Evolutionary conservation across 2,113 vertebrate species (phyloP).

Genomic region (Rhombomys opimus): DNA sequence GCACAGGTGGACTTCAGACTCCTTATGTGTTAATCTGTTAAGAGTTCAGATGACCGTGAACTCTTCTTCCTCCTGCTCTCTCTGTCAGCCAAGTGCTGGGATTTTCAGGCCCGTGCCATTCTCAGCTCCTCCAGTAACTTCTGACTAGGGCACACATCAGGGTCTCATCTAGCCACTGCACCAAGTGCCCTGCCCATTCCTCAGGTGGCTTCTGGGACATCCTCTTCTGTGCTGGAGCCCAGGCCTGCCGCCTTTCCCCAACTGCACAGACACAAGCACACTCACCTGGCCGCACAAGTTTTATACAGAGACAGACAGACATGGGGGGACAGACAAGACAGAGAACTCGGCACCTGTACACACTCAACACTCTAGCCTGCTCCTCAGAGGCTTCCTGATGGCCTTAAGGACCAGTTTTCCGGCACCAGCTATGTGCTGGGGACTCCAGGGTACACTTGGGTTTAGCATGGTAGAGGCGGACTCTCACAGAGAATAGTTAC

Average conservation of each 20-base stretch:
- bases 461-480: background rate
- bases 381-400: background rate
- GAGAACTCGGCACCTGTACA: background rate
- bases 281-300: background rate
- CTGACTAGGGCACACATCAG: too few species aligned
- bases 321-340: too few species aligned
- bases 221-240: background rate
- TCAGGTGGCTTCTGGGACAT: background rate
- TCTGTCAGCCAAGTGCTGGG: too few species aligned
- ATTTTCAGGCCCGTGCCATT: background rate
- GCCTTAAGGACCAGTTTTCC: too few species aligned
- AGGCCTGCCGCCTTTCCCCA: background rate
- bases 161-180: background rate
- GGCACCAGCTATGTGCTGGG: background rate
- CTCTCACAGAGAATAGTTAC: background rate
- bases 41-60: background rate
- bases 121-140: background rate
- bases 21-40: background rate
- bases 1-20: background rate
- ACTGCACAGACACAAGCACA: too few species aligned
- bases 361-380: background rate
- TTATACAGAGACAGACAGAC: too few species aligned
- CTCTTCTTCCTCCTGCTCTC: background rate
- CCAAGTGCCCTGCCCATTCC: background rate
- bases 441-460: background rate